Evolutionary conservation across 1,140 invertebrate species (phyloP).

Genomic region (Orussus abietinus): DNA sequence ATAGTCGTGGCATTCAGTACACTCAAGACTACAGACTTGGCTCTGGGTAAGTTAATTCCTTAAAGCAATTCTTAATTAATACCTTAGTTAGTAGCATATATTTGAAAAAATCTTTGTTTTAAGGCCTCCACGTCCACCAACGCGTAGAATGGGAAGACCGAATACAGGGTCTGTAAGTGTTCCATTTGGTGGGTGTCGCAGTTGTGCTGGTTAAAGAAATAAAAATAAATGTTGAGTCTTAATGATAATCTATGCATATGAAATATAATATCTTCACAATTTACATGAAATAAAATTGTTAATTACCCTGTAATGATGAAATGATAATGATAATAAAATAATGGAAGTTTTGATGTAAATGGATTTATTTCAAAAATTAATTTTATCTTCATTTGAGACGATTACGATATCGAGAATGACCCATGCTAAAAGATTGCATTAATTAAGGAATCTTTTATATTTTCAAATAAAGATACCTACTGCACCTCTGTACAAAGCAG

Average conservation of each 20-base stretch:
- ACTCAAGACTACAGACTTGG: slow-evolving; percentile 26
- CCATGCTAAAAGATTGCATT: slow-evolving; percentile 5
- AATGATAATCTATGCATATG: slow-evolving; percentile 10
- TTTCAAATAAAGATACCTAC: slow-evolving; percentile 3
- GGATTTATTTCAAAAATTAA: slow-evolving; percentile 4
- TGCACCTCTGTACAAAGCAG: neutral
- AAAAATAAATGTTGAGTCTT: slow-evolving; percentile 5
- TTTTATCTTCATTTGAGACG: slow-evolving; percentile 14
- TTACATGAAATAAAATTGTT: slow-evolving; percentile 4
- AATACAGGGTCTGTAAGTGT: slow-evolving; percentile 26
- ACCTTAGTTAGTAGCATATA: neutral
- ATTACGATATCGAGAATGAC: slow-evolving; percentile 19
- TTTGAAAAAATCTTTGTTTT: slow-evolving; percentile 4
- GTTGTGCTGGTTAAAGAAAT: slow-evolving; percentile 24
- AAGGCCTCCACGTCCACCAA: slow-evolving; percentile 25
- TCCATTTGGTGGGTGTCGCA: slow-evolving; percentile 36
- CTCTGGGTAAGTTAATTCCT: slow-evolving; percentile 23
- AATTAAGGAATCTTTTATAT: neutral
- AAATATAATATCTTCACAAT: slow-evolving; percentile 2
- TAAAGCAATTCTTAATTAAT: slow-evolving; percentile 7
- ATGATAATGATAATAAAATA: neutral
- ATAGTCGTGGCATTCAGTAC: slow-evolving; percentile 18
- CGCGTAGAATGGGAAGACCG: slow-evolving; percentile 25
- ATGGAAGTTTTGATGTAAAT: slow-evolving; percentile 4
- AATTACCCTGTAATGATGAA: neutral